Percentiles rank a stretch among this genome's conserved stretches.
Conservation (phyloP, 2,888 invertebrate genomes). For the Sinotaia quadrata region DNA sequence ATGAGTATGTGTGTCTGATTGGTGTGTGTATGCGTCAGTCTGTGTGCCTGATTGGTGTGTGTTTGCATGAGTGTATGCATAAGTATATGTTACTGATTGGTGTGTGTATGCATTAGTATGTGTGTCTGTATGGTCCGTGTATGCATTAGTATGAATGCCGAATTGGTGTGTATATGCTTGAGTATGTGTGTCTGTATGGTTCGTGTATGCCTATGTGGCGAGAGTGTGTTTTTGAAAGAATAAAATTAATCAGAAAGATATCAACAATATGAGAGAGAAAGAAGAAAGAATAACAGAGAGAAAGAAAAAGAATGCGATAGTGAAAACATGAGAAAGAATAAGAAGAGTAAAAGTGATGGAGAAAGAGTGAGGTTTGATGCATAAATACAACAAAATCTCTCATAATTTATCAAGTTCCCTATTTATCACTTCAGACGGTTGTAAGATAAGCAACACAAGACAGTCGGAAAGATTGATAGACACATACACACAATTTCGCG, state of each 20-base stretch:
- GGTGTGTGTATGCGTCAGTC: not conserved
- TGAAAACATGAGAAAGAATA: no score
- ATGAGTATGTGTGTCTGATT: not conserved
- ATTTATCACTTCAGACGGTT: no score
- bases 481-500: not conserved
- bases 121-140: not conserved
- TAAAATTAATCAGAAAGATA: no score
- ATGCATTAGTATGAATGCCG: not conserved
- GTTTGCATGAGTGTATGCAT: not conserved
- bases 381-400: no score
- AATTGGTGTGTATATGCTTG: not conserved
- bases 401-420: no score
- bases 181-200: not conserved
- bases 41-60: not conserved
- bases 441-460: not conserved
- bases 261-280: no score
- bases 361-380: no score
- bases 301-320: no score
- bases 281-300: no score
- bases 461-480: not conserved
- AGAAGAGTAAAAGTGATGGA: no score
- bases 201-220: not conserved
- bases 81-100: not conserved
- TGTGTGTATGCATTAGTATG: not conserved
- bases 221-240: no score